Conservation (phyloP, 2,113 vertebrate genomes). For the Crocuta crocuta region DNA sequence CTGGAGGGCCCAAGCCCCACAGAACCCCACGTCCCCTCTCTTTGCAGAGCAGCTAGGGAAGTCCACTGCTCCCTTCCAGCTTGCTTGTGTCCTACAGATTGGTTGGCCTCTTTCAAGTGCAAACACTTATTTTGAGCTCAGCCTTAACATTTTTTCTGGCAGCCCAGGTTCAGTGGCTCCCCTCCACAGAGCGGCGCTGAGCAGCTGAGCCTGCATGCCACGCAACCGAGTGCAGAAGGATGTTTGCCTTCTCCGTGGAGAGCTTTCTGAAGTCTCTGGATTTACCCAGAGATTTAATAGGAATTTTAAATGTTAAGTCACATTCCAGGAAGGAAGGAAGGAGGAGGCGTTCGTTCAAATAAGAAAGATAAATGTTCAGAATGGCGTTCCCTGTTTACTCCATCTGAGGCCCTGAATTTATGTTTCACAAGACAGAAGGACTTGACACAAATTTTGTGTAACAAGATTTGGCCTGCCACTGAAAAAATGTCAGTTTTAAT, state of each 20-base stretch:
- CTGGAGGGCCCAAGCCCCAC: not conserved
- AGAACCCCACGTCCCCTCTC: not conserved
- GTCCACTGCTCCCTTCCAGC: not conserved
- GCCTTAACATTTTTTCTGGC: not conserved
- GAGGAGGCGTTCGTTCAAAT: constrained; percentile 49
- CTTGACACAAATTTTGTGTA: constrained; percentile 11
- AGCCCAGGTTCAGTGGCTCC: not conserved
- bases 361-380: constrained; percentile 57
- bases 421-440: constrained; percentile 20
- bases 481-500: constrained; percentile 50
- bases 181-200: not conserved
- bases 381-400: constrained; percentile 2
- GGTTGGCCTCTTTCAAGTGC: not conserved
- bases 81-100: not conserved
- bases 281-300: constrained; percentile 61
- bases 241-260: constrained; percentile 57
- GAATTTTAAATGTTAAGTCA: constrained; percentile 62
- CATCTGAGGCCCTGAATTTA: constrained; percentile 1
- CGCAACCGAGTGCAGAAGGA: constrained; percentile 15
- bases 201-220: not conserved
- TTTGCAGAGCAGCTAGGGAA: not conserved
- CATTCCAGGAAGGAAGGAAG: constrained; percentile 51
- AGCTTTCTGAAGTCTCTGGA: constrained; percentile 23
- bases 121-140: constrained; percentile 41
- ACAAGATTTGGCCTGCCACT: not conserved